These are phyloP conservation scores for Ciconia stormi DNA, from an alignment of 2,113 vertebrate genomes.

Conservation along the genomic window DNA sequence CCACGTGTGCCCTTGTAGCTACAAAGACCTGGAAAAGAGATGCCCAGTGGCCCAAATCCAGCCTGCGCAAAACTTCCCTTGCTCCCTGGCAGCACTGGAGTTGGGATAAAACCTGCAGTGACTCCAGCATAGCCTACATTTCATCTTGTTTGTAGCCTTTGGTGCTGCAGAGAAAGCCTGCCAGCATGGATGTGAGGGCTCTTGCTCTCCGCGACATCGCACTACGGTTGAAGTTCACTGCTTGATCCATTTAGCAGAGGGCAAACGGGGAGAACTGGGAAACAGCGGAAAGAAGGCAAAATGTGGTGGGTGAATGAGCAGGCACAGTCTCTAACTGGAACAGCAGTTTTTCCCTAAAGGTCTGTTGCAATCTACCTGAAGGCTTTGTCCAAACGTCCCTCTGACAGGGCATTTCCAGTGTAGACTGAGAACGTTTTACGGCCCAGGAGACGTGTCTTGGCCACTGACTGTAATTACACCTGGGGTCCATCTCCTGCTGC, in stretches of 20 bases:
- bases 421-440: not conserved
- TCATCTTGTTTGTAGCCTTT: not conserved
- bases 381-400: not conserved
- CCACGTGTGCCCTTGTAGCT: not conserved
- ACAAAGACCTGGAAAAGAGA: not conserved
- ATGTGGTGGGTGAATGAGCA: not conserved
- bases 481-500: not conserved
- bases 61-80: not conserved
- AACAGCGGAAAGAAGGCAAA: not conserved
- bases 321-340: not conserved
- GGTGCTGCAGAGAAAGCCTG: not conserved
- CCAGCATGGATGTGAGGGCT: not conserved
- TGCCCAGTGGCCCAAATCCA: not conserved
- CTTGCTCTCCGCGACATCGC: fast-evolving
- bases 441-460: not conserved
- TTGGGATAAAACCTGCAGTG: not conserved
- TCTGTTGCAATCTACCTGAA: not conserved
- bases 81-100: not conserved
- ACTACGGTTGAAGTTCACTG: not conserved
- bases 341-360: not conserved
- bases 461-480: not conserved
- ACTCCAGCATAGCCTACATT: not conserved
- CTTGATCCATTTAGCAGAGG: not conserved
- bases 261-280: not conserved
- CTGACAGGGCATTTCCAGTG: not conserved